Evolutionary conservation across 53 echinoderm and acorn worm genomes (phyloP).

Genomic region (Pentamera pediparva): DNA sequence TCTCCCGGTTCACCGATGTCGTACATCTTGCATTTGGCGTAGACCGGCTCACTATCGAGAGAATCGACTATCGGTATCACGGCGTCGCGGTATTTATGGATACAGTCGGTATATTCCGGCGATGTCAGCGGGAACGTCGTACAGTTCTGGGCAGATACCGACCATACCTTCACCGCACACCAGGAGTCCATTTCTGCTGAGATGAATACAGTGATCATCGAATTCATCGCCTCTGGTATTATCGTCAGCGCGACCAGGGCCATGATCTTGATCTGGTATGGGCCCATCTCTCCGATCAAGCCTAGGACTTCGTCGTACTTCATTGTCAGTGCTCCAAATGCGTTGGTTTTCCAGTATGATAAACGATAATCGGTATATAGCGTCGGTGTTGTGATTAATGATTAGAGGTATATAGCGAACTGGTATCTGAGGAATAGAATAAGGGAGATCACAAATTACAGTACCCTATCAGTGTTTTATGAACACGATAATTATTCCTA

Average conservation of each 20-base stretch:
- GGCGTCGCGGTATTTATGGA: not conserved
- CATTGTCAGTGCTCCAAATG: too few species aligned
- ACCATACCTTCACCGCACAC: not conserved
- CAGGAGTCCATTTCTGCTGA: not conserved
- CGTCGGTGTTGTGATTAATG: too few species aligned
- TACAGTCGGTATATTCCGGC: not conserved
- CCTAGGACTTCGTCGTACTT: constrained; percentile 2
- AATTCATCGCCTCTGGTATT: not conserved
- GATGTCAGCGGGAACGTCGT: not conserved
- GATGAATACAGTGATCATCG: not conserved
- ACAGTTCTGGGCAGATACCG: not conserved
- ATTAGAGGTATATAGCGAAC: too few species aligned
- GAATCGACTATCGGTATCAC: not conserved
- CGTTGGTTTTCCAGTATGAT: too few species aligned
- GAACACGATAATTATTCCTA: too few species aligned
- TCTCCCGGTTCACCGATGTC: not conserved
- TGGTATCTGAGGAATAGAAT: too few species aligned
- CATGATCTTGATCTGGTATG: not conserved
- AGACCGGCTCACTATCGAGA: not conserved
- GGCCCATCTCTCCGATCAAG: not conserved
- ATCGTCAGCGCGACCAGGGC: not conserved
- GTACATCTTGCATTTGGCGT: not conserved
- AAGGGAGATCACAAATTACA: too few species aligned
- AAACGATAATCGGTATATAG: too few species aligned
- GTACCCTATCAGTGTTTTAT: too few species aligned